A percentile compares a stretch with the other conserved stretches of the same genome.
Evolutionary conservation across 2,797 vertebrate genomes (phyloP).

Genomic region (Eidolon dupreanum): DNA sequence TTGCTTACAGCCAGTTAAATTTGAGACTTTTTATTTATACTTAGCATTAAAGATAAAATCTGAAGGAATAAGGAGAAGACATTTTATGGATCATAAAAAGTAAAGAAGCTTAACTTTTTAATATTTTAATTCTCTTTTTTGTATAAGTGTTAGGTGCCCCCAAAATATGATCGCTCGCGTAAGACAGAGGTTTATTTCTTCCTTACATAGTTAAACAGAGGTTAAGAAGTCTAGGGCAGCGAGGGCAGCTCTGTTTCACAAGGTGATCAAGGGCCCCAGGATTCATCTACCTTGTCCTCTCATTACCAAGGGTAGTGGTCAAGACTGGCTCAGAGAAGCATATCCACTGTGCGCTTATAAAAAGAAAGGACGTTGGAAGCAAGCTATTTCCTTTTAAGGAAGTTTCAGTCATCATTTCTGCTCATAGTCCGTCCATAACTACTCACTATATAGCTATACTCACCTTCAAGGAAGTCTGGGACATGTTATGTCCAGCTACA

Average conservation of each 20-base stretch:
- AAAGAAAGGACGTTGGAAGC: background rate
- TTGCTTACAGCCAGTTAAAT: conserved; percentile 34
- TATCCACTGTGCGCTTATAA: background rate
- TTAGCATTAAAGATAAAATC: background rate
- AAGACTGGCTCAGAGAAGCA: background rate
- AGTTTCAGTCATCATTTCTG: background rate
- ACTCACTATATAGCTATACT: background rate
- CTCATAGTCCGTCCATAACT: background rate
- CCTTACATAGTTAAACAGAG: background rate
- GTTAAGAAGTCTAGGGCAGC: background rate
- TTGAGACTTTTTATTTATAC: background rate
- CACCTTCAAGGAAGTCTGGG: background rate
- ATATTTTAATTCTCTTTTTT: background rate
- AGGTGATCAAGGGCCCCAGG: background rate
- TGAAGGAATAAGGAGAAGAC: background rate
- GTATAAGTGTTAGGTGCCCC: background rate
- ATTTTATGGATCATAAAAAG: background rate
- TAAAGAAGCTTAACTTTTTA: background rate
- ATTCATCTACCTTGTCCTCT: background rate
- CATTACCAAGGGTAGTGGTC: background rate
- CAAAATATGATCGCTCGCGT: background rate
- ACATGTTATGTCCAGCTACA: background rate
- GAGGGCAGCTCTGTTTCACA: background rate
- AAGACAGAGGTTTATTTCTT: background rate
- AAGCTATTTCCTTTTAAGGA: background rate